A percentile compares a stretch with the other conserved stretches of the same genome.
These are phyloP conservation scores for Balaeniceps rex DNA, from an alignment of 2,113 vertebrate species.

Conservation along the genomic window DNA sequence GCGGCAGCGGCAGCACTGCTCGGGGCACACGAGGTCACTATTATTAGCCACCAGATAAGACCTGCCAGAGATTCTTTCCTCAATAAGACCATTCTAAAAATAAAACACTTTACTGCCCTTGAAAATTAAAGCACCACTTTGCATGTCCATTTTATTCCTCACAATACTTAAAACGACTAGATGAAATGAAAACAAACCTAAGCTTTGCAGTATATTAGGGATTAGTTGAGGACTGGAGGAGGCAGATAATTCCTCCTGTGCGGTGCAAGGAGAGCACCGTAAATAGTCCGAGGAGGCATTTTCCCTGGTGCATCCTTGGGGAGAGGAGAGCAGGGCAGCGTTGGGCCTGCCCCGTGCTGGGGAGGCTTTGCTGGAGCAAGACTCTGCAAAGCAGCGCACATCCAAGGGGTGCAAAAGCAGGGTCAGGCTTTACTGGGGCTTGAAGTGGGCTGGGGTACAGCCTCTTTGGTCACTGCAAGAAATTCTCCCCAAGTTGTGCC, in stretches of 20 bases:
- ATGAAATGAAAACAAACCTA: slow-evolving; percentile 34
- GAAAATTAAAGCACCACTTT: slow-evolving; percentile 65
- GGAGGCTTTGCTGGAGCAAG: not conserved
- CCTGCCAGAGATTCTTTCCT: slow-evolving; percentile 73
- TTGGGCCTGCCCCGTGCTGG: not conserved
- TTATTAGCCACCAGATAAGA: slow-evolving; percentile 78
- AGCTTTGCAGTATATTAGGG: slow-evolving; percentile 8
- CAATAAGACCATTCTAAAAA: slow-evolving; percentile 76
- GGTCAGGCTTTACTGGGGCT: not conserved
- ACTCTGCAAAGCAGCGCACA: not conserved
- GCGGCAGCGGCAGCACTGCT: not conserved
- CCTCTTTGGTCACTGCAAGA: not conserved
- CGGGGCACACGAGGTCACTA: slow-evolving; percentile 60
- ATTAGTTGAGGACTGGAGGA: slow-evolving; percentile 8
- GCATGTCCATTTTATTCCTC: slow-evolving; percentile 13
- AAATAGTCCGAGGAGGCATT: not conserved
- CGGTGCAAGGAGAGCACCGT: not conserved
- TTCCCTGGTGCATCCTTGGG: not conserved
- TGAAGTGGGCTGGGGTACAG: not conserved
- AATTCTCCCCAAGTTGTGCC: not conserved
- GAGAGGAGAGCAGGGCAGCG: not conserved
- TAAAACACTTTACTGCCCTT: slow-evolving; percentile 68
- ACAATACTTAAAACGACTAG: slow-evolving; percentile 14
- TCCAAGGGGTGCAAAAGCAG: not conserved
- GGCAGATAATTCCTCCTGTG: slow-evolving; percentile 20